Percentiles rank a stretch among this genome's conserved stretches.
Evolutionary conservation across 2,797 vertebrate genomes (phyloP).

Genomic region (Spinus olivaceus): DNA sequence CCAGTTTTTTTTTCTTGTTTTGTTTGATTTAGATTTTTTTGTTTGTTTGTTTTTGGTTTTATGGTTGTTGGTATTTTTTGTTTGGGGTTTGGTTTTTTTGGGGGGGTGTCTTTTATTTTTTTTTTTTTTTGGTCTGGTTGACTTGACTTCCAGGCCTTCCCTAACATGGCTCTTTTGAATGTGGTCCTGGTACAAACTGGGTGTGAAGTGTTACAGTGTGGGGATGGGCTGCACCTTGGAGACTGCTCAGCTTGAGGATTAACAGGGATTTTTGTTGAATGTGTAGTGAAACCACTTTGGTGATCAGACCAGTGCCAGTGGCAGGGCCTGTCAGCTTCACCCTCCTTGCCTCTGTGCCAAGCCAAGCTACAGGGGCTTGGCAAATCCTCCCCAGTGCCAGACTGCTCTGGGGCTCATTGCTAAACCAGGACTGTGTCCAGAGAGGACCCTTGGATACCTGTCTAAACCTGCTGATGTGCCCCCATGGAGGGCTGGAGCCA

Average conservation of each 20-base stretch:
- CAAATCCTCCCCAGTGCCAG: not conserved
- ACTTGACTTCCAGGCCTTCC: too few species aligned
- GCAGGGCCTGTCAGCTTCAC: not conserved
- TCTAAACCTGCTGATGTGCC: not conserved
- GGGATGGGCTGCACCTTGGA: not conserved
- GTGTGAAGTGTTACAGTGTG: not conserved
- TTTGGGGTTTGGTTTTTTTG: too few species aligned
- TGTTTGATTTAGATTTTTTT: not conserved
- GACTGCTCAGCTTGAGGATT: not conserved
- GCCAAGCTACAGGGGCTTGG: not conserved
- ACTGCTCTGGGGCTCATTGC: not conserved
- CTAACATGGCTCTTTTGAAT: fast-evolving
- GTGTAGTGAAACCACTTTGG: not conserved
- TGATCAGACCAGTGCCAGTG: not conserved
- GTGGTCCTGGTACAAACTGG: not conserved
- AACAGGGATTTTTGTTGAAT: not conserved
- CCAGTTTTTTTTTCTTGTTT: not conserved
- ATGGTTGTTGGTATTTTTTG: too few species aligned
- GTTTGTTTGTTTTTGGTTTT: not conserved
- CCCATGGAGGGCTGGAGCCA: not conserved
- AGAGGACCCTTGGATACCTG: not conserved
- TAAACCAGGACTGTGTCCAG: not conserved
- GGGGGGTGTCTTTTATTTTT: not conserved
- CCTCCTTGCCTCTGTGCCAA: not conserved
- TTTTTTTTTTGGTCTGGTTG: not conserved